Percentiles rank a stretch among this genome's conserved stretches.
Conservation (phyloP, 1,140 invertebrate genomes). For the Drosophila fuyamai region DNA sequence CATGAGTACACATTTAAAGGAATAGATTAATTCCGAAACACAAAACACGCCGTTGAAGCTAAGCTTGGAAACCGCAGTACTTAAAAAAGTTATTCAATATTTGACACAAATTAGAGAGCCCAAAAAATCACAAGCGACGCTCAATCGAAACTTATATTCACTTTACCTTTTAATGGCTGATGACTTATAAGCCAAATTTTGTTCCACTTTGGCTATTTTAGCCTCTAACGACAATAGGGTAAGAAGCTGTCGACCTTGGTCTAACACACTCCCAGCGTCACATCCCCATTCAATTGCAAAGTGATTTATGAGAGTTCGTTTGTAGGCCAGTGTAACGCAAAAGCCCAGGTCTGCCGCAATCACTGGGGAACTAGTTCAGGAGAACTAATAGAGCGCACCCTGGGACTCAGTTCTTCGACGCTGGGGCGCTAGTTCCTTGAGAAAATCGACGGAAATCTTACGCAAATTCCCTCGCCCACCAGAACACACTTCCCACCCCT, state of each 20-base stretch:
- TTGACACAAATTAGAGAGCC: too few species aligned
- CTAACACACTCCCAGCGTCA: slow-evolving; percentile 21
- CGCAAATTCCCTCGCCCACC: slow-evolving; percentile 24
- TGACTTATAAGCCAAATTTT: background rate
- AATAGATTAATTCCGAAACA: too few species aligned
- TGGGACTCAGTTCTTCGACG: background rate
- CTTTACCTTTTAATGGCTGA: too few species aligned
- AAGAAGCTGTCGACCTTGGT: background rate
- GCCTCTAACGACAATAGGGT: background rate
- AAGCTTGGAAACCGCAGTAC: too few species aligned
- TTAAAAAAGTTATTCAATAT: too few species aligned
- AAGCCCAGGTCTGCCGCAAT: background rate
- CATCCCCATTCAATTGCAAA: slow-evolving; percentile 70
- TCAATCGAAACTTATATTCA: too few species aligned
- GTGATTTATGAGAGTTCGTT: slow-evolving; percentile 77
- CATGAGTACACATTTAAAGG: too few species aligned
- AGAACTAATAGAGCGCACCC: slow-evolving; percentile 18
- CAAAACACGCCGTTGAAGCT: too few species aligned
- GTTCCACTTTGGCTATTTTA: background rate
- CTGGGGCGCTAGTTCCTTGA: slow-evolving; percentile 8
- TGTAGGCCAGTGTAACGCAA: slow-evolving; percentile 14
- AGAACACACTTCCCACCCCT: slow-evolving; percentile 16
- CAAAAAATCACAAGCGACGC: too few species aligned
- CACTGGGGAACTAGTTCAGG: slow-evolving; percentile 9
- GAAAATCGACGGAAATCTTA: slow-evolving; percentile 31